phyloP scores from a whole-genome alignment of 1,140 invertebrate species.

The Zophobas morio region DNA sequence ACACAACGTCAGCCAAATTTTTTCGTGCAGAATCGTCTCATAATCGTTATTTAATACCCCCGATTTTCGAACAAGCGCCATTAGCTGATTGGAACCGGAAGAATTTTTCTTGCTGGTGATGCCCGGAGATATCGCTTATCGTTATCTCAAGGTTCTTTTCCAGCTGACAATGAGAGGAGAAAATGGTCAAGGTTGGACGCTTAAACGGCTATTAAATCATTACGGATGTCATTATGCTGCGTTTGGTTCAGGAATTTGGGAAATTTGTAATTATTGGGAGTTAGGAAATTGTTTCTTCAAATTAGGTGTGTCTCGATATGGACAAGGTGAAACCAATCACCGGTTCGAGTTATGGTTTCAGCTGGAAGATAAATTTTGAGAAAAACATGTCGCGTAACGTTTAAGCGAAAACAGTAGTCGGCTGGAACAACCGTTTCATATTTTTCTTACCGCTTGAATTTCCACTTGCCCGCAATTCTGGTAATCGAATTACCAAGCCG shows the following conservation, averaged over 20 bases:
- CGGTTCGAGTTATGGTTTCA: no score
- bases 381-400: no score
- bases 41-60: conserved; percentile 3
- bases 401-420: no score
- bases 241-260: neutral
- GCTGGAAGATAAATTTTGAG: no score
- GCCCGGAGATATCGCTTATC: neutral
- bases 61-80: neutral
- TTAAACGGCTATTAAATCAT: neutral
- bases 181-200: neutral
- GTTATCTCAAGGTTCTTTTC: conserved; percentile 1
- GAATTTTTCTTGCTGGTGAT: neutral
- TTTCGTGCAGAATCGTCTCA: neutral
- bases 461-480: no score
- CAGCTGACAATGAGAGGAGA: neutral
- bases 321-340: no score
- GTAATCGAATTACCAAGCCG: no score
- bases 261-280: neutral
- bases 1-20: neutral
- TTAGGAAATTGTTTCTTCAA: no score
- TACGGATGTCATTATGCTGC: neutral
- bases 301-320: no score
- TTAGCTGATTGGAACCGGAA: neutral
- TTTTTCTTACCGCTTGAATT: no score
- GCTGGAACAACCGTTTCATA: no score